A percentile compares a stretch with the other conserved stretches of the same genome.
Conservation (phyloP, 2,888 invertebrate species). For the Tenthredo distinguenda region DNA sequence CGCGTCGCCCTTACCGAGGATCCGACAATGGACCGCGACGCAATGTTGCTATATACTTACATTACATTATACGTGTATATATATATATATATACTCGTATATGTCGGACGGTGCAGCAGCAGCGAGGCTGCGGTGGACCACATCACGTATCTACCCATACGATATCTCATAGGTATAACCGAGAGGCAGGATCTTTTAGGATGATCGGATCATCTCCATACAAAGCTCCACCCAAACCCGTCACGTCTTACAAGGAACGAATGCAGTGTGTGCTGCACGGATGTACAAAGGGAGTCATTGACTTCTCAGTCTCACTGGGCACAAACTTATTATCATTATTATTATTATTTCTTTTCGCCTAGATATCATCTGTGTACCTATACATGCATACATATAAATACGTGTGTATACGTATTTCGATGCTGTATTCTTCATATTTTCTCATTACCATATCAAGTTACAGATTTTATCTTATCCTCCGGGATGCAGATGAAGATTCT, state of each 20-base stretch:
- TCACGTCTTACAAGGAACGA: background rate
- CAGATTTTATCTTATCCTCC: conserved; percentile 56
- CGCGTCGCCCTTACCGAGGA: background rate
- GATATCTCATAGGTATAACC: background rate
- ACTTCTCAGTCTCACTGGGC: conserved; percentile 60
- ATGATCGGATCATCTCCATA: conserved; percentile 65
- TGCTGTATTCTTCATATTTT: conserved; percentile 66
- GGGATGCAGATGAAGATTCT: conserved; percentile 1
- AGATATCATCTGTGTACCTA: conserved; percentile 67
- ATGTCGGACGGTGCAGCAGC: background rate
- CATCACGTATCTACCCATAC: background rate
- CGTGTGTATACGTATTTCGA: background rate
- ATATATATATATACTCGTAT: too few relatives aligned
- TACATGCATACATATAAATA: background rate
- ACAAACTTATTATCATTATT: conserved; percentile 65
- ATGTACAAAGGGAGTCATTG: conserved; percentile 62
- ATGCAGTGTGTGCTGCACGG: background rate
- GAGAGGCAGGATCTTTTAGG: conserved; percentile 6
- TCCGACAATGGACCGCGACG: background rate
- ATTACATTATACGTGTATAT: background rate
- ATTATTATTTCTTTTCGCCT: conserved; percentile 56
- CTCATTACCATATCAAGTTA: conserved; percentile 71
- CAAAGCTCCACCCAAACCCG: conserved; percentile 66
- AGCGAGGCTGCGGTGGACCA: conserved; percentile 1
- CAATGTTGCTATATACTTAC: conserved; percentile 13